A percentile compares a stretch with the other conserved stretches of the same genome.
Conservation (phyloP, 2,888 invertebrate species). For the Cerastoderma edule region DNA sequence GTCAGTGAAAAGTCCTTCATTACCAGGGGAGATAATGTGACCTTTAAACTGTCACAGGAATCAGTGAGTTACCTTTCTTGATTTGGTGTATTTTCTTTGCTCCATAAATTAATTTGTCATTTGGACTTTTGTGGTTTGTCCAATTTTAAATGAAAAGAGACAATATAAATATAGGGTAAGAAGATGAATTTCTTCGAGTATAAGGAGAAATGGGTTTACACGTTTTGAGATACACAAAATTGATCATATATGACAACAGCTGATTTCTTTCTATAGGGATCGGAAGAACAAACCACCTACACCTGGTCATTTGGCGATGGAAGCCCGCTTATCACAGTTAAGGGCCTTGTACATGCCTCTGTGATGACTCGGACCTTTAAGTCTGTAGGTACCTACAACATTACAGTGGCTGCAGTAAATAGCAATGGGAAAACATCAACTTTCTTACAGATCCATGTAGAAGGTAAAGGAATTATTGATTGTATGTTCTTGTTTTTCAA, state of each 20-base stretch:
- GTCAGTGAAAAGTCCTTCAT: conserved; percentile 56
- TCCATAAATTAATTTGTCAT: no score
- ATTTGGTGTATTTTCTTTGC: no score
- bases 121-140: no score
- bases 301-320: conserved; percentile 71
- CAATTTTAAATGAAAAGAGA: no score
- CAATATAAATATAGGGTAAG: no score
- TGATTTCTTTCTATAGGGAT: conserved; percentile 33
- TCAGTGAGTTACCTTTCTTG: conserved; percentile 60
- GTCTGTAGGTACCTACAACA: conserved; percentile 64
- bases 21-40: conserved; percentile 59
- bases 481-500: no score
- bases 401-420: conserved; percentile 71
- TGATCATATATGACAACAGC: no score
- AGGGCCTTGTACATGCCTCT: conserved; percentile 57
- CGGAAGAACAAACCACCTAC: conserved; percentile 65
- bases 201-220: background rate
- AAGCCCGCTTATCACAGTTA: conserved; percentile 23
- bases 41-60: conserved; percentile 71
- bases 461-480: no score
- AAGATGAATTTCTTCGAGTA: background rate
- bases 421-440: conserved; percentile 59
- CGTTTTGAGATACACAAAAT: no score
- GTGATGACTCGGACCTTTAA: conserved; percentile 59
- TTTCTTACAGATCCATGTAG: conserved; percentile 54